Evolutionary conservation across 2,113 vertebrate genomes (phyloP).

Genomic region (Isurus oxyrinchus): DNA sequence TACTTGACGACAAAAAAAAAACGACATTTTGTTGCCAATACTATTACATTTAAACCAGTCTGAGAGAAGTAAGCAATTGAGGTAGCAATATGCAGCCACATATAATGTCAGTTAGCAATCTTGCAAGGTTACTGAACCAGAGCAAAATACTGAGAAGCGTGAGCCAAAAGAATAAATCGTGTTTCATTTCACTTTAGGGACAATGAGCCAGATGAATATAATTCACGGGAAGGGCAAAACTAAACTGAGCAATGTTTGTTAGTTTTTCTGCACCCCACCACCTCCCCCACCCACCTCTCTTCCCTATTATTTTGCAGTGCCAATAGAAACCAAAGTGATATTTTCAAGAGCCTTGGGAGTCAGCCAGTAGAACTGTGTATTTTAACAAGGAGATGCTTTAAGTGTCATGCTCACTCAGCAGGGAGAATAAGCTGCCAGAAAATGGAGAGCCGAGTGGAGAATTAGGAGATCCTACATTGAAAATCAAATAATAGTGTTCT

Average conservation of each 20-base stretch:
- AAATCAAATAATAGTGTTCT: constrained; percentile 1
- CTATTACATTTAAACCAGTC: background rate
- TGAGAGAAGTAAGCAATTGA: background rate
- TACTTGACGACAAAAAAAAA: background rate
- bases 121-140: background rate
- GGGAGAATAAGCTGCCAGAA: constrained; percentile 1
- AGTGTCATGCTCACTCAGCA: background rate
- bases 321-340: background rate
- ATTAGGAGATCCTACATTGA: background rate
- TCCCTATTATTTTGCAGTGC: background rate
- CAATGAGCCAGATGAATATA: background rate
- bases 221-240: background rate
- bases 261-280: background rate
- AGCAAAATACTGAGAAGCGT: background rate
- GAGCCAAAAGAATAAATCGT: background rate
- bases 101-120: background rate
- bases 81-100: background rate
- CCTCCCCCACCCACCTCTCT: background rate
- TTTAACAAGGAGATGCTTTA: background rate
- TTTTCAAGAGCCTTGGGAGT: background rate
- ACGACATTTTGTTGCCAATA: background rate
- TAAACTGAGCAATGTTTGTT: background rate
- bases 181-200: background rate
- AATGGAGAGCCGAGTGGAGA: background rate
- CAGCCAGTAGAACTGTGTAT: background rate